Evolutionary conservation across 2,797 vertebrate genomes (phyloP).

Genomic region (Sebastes nivosus): DNA sequence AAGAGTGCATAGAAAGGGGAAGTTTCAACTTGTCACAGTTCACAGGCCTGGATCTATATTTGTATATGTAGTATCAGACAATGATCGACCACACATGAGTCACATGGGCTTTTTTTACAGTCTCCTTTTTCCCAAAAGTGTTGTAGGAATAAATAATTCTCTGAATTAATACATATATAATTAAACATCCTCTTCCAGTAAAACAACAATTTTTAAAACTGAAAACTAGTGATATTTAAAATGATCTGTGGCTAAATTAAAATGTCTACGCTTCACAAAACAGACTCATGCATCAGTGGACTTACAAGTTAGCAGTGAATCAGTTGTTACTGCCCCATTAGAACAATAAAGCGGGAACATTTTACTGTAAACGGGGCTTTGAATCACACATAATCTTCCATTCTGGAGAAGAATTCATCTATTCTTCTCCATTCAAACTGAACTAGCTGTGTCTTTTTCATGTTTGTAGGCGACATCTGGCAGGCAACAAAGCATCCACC

Average conservation of each 20-base stretch:
- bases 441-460: constrained; percentile 28
- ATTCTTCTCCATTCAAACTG: constrained; percentile 26
- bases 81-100: background rate
- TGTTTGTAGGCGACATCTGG: constrained; percentile 53
- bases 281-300: background rate
- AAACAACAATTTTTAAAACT: background rate
- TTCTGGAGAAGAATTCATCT: constrained; percentile 1
- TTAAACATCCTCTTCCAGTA: background rate
- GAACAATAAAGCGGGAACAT: background rate
- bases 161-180: background rate
- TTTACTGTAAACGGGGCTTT: constrained; percentile 13
- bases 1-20: background rate
- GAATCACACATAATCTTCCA: constrained; percentile 5
- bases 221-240: background rate
- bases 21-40: background rate
- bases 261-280: background rate
- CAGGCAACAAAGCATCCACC: constrained; percentile 34
- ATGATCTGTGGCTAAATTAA: background rate
- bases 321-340: background rate
- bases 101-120: background rate
- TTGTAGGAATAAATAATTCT: background rate
- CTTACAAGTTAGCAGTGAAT: background rate
- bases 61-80: background rate
- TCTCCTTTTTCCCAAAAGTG: background rate
- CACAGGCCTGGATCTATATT: background rate